These are phyloP conservation scores for Streptopelia turtur DNA, from an alignment of 2,797 vertebrate species.

Conservation along the genomic window DNA sequence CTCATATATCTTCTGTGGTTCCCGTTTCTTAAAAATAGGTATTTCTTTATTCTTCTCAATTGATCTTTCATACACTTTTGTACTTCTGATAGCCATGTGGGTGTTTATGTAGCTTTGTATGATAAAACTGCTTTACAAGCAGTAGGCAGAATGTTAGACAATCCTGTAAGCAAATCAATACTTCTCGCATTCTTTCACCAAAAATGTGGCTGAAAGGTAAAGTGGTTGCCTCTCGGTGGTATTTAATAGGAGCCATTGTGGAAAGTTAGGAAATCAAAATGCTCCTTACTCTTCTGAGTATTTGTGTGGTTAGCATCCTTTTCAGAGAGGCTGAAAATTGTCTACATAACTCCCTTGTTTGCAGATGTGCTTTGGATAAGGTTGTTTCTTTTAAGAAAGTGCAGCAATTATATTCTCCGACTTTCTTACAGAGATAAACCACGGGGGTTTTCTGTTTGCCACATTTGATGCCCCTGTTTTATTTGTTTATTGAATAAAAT, in stretches of 20 bases:
- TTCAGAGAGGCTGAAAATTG: not conserved
- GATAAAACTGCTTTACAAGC: not conserved
- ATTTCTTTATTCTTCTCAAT: not conserved
- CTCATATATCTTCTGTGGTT: not conserved
- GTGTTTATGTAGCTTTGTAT: not conserved
- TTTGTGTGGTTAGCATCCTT: not conserved
- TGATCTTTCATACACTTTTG: not conserved
- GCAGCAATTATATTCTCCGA: conserved; percentile 25
- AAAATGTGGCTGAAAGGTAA: not conserved
- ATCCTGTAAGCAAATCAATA: not conserved
- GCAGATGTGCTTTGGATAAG: not conserved
- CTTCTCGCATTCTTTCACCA: not conserved
- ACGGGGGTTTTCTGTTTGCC: conserved; percentile 59
- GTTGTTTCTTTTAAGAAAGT: conserved; percentile 45
- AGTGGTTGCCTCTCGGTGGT: not conserved
- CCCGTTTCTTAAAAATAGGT: not conserved
- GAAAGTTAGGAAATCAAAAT: not conserved
- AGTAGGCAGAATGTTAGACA: not conserved
- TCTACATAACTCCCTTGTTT: not conserved
- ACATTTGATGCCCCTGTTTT: not conserved
- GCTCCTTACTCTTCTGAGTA: not conserved
- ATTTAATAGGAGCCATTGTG: not conserved
- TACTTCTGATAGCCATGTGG: not conserved
- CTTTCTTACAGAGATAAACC: conserved; percentile 47
- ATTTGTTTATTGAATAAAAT: conserved; percentile 12